These are phyloP conservation scores for Camptogramma bilineatum DNA, from an alignment of 2,888 invertebrate species.

Conservation along the genomic window DNA sequence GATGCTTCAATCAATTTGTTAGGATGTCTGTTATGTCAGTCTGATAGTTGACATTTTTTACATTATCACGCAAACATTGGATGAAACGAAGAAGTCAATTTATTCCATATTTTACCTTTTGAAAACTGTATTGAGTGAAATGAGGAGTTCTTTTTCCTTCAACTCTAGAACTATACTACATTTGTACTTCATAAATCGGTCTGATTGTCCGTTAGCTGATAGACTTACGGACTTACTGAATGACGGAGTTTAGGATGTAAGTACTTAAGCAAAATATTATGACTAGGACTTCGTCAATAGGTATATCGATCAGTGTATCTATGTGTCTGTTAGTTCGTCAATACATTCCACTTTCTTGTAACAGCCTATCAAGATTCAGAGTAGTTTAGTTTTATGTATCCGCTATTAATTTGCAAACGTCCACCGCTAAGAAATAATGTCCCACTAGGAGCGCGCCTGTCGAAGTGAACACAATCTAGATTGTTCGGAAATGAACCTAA, in stretches of 20 bases:
- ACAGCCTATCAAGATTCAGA: neutral
- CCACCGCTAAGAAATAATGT: slow-evolving; percentile 3
- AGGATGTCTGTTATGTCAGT: neutral
- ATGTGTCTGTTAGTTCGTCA: neutral
- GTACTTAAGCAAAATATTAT: no score
- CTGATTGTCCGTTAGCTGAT: no score
- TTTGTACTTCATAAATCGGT: no score
- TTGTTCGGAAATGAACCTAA: slow-evolving; percentile 49
- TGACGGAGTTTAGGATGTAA: no score
- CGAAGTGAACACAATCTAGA: slow-evolving; percentile 34
- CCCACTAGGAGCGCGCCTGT: slow-evolving; percentile 20
- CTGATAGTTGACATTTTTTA: slow-evolving; percentile 2
- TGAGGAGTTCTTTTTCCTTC: no score
- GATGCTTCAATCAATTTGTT: slow-evolving; percentile 6
- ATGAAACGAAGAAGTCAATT: no score
- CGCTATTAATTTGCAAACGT: slow-evolving; percentile 4
- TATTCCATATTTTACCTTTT: no score
- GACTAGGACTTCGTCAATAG: no score
- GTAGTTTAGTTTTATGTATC: neutral
- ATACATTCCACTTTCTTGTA: neutral
- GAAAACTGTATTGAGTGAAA: no score
- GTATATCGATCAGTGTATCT: no score
- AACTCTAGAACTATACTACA: no score
- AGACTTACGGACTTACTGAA: no score
- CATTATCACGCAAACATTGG: neutral